These are phyloP conservation scores for Sinosuthora webbiana DNA, from an alignment of 2,113 vertebrate genomes.

Conservation along the genomic window DNA sequence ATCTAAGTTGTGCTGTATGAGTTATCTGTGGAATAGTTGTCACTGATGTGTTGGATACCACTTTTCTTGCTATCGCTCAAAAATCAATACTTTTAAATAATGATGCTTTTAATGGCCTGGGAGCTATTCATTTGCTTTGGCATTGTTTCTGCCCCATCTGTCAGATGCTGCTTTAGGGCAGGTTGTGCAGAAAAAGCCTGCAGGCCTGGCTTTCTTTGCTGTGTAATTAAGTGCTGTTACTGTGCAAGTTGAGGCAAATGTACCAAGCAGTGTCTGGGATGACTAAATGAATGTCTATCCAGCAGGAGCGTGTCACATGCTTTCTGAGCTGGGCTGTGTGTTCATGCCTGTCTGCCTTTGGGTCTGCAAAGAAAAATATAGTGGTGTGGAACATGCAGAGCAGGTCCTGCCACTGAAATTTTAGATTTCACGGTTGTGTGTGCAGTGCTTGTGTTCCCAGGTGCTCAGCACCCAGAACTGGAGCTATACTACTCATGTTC, in stretches of 20 bases:
- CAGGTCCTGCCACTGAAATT: not conserved
- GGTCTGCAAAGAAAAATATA: not conserved
- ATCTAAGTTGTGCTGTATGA: not conserved
- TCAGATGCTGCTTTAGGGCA: slow-evolving; percentile 2
- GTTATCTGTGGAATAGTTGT: not conserved
- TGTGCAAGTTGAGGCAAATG: slow-evolving; percentile 55
- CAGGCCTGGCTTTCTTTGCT: slow-evolving; percentile 21
- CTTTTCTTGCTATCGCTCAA: not conserved
- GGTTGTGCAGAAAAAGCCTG: slow-evolving; percentile 25
- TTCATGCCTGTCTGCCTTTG: not conserved
- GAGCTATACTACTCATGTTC: not conserved
- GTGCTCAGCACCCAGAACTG: not conserved
- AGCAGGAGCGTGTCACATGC: not conserved
- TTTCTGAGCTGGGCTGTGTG: not conserved
- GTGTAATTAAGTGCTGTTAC: slow-evolving; percentile 43
- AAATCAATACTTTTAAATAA: slow-evolving; percentile 10
- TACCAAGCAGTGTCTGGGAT: not conserved
- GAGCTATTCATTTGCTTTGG: not conserved
- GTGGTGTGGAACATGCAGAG: not conserved
- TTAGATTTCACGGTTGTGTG: not conserved
- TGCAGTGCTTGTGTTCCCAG: not conserved
- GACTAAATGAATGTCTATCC: slow-evolving; percentile 28
- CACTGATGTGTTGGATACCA: not conserved
- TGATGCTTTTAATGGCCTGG: not conserved
- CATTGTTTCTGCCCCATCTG: not conserved